These are phyloP conservation scores for Crematogaster levior DNA, from an alignment of 2,888 invertebrate genomes.

Conservation along the genomic window DNA sequence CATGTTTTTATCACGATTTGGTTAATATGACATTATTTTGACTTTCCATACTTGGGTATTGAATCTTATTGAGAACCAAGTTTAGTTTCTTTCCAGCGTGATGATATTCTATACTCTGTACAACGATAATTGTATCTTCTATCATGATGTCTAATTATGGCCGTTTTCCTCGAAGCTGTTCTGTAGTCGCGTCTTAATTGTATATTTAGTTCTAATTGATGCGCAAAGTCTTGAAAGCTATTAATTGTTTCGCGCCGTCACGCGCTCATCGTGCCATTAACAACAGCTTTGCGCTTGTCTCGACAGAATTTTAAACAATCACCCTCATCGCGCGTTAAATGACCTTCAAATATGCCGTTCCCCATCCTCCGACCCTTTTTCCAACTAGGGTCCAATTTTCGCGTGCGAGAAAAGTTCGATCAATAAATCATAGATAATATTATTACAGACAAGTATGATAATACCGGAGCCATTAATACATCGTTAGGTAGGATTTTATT, in stretches of 20 bases:
- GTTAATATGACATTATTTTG: no score
- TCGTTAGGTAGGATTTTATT: slow-evolving; percentile 68
- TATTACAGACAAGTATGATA: slow-evolving; percentile 63
- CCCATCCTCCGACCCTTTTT: background rate
- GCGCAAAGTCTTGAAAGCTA: slow-evolving; percentile 22
- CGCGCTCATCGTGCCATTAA: slow-evolving; percentile 52
- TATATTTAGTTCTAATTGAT: slow-evolving; percentile 1
- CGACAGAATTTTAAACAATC: slow-evolving; percentile 41
- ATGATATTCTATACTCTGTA: background rate
- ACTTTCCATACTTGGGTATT: no score
- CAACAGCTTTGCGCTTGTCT: slow-evolving; percentile 19
- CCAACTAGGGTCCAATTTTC: slow-evolving; percentile 10
- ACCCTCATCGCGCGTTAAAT: slow-evolving; percentile 10
- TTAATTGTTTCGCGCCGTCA: slow-evolving; percentile 50
- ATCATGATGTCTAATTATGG: background rate
- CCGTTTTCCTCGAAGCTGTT: background rate
- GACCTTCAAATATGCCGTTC: background rate
- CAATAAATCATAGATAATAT: slow-evolving; percentile 42
- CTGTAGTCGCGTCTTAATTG: background rate
- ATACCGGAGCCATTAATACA: slow-evolving; percentile 69
- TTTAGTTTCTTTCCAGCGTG: background rate
- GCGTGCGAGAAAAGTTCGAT: background rate
- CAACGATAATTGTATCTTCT: background rate
- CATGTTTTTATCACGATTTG: no score
- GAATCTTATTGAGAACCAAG: background rate